Base-by-base conservation (phyloP, 2,113 vertebrate species). In the Labrus mixtus region DNA sequence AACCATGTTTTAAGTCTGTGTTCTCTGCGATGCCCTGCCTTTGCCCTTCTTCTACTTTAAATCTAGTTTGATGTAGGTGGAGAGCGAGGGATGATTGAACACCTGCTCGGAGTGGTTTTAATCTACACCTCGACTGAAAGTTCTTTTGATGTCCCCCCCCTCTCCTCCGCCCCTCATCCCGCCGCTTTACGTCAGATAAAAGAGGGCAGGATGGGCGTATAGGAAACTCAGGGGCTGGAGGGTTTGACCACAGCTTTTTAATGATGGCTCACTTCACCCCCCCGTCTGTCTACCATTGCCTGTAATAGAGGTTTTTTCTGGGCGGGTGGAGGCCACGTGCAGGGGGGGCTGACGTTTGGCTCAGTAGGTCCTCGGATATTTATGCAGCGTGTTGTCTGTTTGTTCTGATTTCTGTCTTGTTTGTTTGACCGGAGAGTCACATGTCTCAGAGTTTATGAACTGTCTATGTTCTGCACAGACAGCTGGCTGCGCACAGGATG, bases 371-470 rank as follows among this genome's bases (percentile, higher is more conserved):
- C n/a, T 0, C 29, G 45, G 66, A 59, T 58, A 63, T 69, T 63
- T 63, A 69, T 48, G 43, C 54, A 37, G 36, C n/a, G 0, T 48
- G 57, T 33, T 17, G 23, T 59, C 59, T 81, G 54, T 60, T 66
- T 54, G 37, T 41, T 7, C 54, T 54, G 53, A 33, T 68, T 33
- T 33, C 55, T 25, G 48, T 39, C 22, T 62, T 37, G 73, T 77
- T 84, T 73, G 46, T 76, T 72, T 72, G 58, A 68, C 62, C 5
- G 22, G 33, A n/a, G 22, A 66, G 56, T 17, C 10, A 70, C 59
- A 29, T n/a, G 39, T 25, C 67, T 62, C 20, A 41, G 39, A 67
- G 65, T 68, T 75, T 19, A 36, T 33, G 57, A 29, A 71, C 56
- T 20, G 62, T 53, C 41, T 73, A 23, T 46, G 12, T 10, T 43